Evolutionary conservation across 2,797 vertebrate genomes (phyloP), one percentile per base, ranked within the genome.

Genomic region (Myotis myotis): DNA sequence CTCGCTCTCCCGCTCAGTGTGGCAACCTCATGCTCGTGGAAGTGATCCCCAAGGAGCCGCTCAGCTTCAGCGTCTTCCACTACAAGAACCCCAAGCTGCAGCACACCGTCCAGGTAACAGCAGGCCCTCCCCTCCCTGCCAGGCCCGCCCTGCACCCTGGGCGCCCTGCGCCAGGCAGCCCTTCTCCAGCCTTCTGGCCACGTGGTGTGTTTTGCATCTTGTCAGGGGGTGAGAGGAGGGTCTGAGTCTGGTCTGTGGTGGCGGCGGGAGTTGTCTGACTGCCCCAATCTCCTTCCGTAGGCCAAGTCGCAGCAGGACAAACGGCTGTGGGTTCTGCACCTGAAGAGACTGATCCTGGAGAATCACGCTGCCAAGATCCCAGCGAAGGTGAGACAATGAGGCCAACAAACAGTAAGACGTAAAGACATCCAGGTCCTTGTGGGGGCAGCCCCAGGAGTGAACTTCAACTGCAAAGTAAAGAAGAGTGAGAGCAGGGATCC

Each of bases 81-180:
- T 99, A 99, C 98, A 99, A 99, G 98, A 99, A 99, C 97, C 99
- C 99, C 95, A 99, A 99, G 98, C 98, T 99, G 88, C 99, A 99
- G 89, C 99, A 99, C 97, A 99, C 99, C 0, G 99, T 99, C 7
- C 99, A 99, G 99, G 99, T 99, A 62, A 72, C 7, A 25, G 57
- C 81, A 15, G 3, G 0, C 12, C 72, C 3, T 4, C 17, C 16
- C 38, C 33, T 3, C 70, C 22, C 64, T 0, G 28, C 8, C 0
- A 25, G 51, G 33, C 70, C 38, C 15, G 1, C 38, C 41, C 66
- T 20, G 3, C 11, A 8, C 5, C 0, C 2, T 23, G 74, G 53
- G 49, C 9, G 0, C 28, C 6, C 4, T 11, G 7, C 6, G 3
- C 44, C 36, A 12, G 38, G 23, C 0, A 2, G 51, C 47, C 80